Conservation (phyloP, 2,797 vertebrate genomes). For the Tolypeutes matacus region DNA sequence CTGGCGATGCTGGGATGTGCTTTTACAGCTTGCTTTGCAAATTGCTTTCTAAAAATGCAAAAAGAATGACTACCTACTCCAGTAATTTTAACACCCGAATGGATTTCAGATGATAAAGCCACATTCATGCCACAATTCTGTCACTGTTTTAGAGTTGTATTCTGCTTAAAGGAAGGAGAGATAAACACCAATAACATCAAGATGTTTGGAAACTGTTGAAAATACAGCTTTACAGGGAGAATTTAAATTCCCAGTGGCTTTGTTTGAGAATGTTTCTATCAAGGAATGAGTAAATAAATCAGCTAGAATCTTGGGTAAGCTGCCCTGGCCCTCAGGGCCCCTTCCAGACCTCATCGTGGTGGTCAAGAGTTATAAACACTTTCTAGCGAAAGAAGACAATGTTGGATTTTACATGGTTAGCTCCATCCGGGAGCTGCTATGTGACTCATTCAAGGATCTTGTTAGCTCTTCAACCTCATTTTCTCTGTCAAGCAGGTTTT, state of each 20-base stretch:
- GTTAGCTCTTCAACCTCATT: background rate
- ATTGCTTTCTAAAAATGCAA: conserved; percentile 20
- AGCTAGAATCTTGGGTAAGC: conserved; percentile 8
- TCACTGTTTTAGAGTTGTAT: background rate
- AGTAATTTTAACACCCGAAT: background rate
- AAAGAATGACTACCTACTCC: background rate
- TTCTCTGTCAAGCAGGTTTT: background rate
- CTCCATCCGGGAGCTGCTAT: background rate
- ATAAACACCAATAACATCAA: background rate
- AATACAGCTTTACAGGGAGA: conserved; percentile 45
- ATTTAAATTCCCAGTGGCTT: background rate
- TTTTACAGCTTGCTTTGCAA: background rate
- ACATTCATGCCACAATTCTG: background rate
- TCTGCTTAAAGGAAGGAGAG: conserved; percentile 18
- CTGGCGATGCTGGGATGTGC: background rate
- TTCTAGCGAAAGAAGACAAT: background rate
- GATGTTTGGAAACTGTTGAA: conserved; percentile 13
- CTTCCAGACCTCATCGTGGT: background rate
- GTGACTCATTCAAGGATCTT: background rate
- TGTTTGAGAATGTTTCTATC: background rate
- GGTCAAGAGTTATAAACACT: background rate
- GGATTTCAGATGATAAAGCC: conserved; percentile 18
- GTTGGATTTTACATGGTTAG: background rate
- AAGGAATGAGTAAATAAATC: conserved; percentile 40
- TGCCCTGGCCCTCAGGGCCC: background rate